Percentiles rank a stretch among this genome's conserved stretches.
These are phyloP conservation scores for western clawed frog (Xenopus tropicalis) DNA, from an alignment of 2,113 vertebrate species.

Conservation along the genomic window DNA sequence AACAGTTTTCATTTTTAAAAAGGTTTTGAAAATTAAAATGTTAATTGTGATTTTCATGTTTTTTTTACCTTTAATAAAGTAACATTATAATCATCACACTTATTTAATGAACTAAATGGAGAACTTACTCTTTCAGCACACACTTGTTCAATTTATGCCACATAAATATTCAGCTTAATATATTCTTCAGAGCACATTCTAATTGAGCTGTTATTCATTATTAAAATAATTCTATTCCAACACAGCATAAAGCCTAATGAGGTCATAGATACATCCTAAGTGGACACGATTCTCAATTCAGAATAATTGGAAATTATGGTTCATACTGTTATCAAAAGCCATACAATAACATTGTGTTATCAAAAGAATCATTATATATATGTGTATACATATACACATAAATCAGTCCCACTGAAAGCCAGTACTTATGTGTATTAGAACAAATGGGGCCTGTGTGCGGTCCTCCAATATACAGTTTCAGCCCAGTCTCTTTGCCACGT, in stretches of 20 bases:
- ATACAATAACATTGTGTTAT: too few relatives aligned
- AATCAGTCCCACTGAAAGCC: too few relatives aligned
- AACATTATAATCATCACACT: neutral
- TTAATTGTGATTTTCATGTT: neutral
- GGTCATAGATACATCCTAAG: conserved; percentile 28
- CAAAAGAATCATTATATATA: too few relatives aligned
- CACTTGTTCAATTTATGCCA: neutral
- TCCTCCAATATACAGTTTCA: too few relatives aligned
- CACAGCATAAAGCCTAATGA: conserved; percentile 24
- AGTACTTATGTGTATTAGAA: too few relatives aligned
- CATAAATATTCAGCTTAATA: neutral
- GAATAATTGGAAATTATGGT: conserved; percentile 31
- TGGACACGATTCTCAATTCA: conserved; percentile 33
- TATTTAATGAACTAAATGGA: neutral
- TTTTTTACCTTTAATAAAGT: neutral
- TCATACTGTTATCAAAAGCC: neutral
- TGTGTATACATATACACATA: too few relatives aligned
- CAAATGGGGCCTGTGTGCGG: too few relatives aligned
- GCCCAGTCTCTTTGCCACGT: too few relatives aligned
- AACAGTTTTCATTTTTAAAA: neutral
- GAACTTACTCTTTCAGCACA: neutral
- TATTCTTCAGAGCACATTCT: conserved; percentile 10
- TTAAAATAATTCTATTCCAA: conserved; percentile 30
- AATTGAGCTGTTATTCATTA: conserved; percentile 31
- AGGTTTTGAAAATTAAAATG: neutral